These are phyloP conservation scores for Hepsetus odoe DNA, from an alignment of 2,113 vertebrate species.

Conservation along the genomic window DNA sequence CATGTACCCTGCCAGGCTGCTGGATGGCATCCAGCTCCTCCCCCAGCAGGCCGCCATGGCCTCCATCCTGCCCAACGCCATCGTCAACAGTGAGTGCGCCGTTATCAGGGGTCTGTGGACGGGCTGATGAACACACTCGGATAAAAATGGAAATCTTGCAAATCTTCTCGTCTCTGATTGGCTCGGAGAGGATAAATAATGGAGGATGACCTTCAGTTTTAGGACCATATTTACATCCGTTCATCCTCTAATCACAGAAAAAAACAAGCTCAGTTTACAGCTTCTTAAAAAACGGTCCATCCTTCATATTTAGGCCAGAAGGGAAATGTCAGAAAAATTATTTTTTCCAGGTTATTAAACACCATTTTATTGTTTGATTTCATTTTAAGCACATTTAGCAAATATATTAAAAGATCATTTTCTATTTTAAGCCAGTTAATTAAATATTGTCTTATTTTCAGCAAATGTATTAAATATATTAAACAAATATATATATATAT, in stretches of 20 bases:
- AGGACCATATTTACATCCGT: background rate
- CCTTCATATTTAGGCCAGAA: no score
- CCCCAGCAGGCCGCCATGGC: conserved; percentile 89
- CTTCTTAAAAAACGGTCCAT: no score
- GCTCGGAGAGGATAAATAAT: background rate
- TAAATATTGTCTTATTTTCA: no score
- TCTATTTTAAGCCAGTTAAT: no score
- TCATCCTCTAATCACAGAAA: background rate
- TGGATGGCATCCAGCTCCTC: conserved; percentile 87
- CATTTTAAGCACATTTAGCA: no score
- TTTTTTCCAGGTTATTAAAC: no score
- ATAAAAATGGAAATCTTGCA: conserved; percentile 40
- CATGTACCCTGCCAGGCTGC: conserved; percentile 84
- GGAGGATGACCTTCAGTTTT: background rate
- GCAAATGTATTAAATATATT: no score
- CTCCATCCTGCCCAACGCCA: conserved; percentile 85
- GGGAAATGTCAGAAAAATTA: no score
- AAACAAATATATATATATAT: no score
- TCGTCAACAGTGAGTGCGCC: conserved; percentile 86
- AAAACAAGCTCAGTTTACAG: no score
- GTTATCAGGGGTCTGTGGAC: conserved; percentile 31
- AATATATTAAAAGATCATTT: no score
- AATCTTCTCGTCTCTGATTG: conserved; percentile 21
- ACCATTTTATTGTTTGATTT: no score
- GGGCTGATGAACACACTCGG: conserved; percentile 19